Percentiles rank a stretch among this genome's conserved stretches.
These are phyloP conservation scores for Urechis unicinctus DNA, from an alignment of 2,888 invertebrate genomes.

Conservation along the genomic window DNA sequence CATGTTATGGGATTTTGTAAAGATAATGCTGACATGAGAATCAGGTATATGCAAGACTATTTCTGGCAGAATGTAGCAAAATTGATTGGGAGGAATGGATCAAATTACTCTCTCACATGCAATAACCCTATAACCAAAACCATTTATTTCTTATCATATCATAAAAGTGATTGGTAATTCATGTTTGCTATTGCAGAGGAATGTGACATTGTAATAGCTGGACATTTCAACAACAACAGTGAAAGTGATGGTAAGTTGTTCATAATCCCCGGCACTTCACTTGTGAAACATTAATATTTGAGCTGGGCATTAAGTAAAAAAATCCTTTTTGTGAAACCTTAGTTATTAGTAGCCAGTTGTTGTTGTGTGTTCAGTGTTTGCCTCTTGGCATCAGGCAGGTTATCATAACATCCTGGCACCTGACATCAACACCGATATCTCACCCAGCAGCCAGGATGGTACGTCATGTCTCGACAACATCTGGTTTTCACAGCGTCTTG, in stretches of 20 bases:
- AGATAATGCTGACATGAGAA: too few species aligned
- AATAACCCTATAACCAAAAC: too few species aligned
- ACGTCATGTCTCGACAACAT: slow-evolving; percentile 44
- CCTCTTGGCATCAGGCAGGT: slow-evolving; percentile 27
- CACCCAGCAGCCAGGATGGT: slow-evolving; percentile 28
- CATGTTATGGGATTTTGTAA: too few species aligned
- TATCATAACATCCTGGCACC: slow-evolving; percentile 34
- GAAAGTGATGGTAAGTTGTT: not conserved
- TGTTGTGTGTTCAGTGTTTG: slow-evolving; percentile 31
- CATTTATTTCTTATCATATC: too few species aligned
- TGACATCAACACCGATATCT: slow-evolving; percentile 36
- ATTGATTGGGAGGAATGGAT: too few species aligned
- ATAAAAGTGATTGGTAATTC: not conserved
- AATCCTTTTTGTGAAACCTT: not conserved
- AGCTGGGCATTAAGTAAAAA: not conserved
- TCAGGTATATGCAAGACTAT: too few species aligned
- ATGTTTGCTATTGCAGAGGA: slow-evolving; percentile 22
- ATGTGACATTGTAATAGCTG: slow-evolving; percentile 39
- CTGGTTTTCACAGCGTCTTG: slow-evolving; percentile 44
- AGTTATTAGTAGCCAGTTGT: not conserved
- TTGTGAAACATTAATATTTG: too few species aligned
- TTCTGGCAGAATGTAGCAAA: too few species aligned
- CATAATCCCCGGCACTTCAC: not conserved
- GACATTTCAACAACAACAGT: slow-evolving; percentile 34
- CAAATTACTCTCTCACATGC: too few species aligned